Evolutionary conservation across 2,888 invertebrate species (phyloP).

Genomic region (Nomada fabriciana): DNA sequence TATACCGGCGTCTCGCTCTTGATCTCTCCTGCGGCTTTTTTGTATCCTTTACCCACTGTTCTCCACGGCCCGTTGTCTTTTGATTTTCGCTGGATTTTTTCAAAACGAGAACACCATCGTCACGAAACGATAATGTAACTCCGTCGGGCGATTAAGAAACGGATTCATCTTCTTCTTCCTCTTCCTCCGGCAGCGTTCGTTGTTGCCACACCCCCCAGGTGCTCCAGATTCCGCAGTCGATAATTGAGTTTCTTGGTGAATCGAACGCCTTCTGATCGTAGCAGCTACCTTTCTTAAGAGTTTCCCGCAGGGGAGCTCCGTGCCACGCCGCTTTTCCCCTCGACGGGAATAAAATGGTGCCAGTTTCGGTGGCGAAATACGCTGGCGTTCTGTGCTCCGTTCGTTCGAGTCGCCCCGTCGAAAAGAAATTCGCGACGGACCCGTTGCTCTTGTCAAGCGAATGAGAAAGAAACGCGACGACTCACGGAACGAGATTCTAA

Average conservation of each 20-base stretch:
- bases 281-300: neutral
- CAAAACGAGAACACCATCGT: conserved; percentile 37
- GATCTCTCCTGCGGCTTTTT: conserved; percentile 2
- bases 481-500: conserved; percentile 57
- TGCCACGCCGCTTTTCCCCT: neutral
- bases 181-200: neutral
- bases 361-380: neutral
- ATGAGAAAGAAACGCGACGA: conserved; percentile 51
- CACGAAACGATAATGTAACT: conserved; percentile 13
- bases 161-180: neutral
- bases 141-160: conserved; percentile 13
- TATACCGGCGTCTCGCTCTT: neutral
- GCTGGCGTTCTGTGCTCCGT: too few species aligned
- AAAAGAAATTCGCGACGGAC: neutral
- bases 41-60: neutral
- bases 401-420: neutral
- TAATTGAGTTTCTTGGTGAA: conserved; percentile 47
- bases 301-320: conserved; percentile 6
- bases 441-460: conserved; percentile 8
- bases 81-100: conserved; percentile 55
- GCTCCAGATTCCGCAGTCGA: conserved; percentile 48
- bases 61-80: conserved; percentile 16
- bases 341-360: conserved; percentile 17
- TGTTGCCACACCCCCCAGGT: conserved; percentile 14
- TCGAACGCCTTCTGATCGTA: conserved; percentile 23